Evolutionary conservation across 1,140 invertebrate genomes (phyloP), one percentile per base, ranked within the genome.

Genomic region (Pseudachorutes palmiensis): DNA sequence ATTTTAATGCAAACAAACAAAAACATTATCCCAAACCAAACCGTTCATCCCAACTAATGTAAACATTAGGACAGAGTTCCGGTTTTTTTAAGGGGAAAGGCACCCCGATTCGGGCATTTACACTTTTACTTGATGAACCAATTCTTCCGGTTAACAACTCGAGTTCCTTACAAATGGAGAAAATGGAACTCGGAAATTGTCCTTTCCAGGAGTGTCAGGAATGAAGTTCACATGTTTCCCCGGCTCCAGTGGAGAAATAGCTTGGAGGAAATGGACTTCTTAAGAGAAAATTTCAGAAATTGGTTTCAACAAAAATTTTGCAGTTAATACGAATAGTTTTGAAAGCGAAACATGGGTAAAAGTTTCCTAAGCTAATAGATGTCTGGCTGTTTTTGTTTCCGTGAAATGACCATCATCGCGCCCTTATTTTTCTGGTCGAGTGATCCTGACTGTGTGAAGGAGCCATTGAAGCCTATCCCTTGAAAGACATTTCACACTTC

Each of bases 111-210:
- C 51, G 51, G 9, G 5, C 24, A 55, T 55, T 55, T 55, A 16
- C 51, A 26, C 51, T 55, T 55, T 55, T 55, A 26, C 51, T 55
- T 24, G 9, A 55, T 55, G 12, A 26, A 55, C 51, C 51, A 55
- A 24, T 14, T 55, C 51, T 55, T 55, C 51, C 51, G 51, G 51
- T 45, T 45, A 45, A 45, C 19, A 45, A 45, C 36, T 12, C 36
- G n/a, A n/a, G n/a, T n/a, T n/a, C n/a, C n/a, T n/a, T 45, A 12
- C 36, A 45, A 9, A 22, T 22, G 24, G 51, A 22, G 24, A 19
- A 55, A 55, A 55, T 45, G 51, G 3, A 55, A 19, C 51, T 55
- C 36, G 36, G 36, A 45, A 12, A 45, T 45, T 45, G 36, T 19
- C 19, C 36, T 45, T n/a, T n/a, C n/a, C n/a, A n/a, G n/a, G n/a